Base-by-base conservation (phyloP, 2,888 invertebrate species). In the Luffia ferchaultella region DNA sequence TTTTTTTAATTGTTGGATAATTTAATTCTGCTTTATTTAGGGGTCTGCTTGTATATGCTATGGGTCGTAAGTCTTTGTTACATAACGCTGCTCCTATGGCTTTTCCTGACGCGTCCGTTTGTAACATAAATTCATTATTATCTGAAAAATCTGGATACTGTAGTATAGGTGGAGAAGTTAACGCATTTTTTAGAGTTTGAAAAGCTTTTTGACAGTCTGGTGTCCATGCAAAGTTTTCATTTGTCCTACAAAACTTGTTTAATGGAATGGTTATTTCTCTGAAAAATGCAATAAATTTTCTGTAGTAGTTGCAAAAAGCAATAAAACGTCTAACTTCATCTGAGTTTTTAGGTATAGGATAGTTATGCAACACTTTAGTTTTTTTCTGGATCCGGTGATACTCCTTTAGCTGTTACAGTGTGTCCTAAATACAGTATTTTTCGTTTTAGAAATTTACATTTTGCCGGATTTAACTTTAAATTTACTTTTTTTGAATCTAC, bases 111-210 rank as follows among this genome's bases (percentile, higher is more conserved):
- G 56, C 55, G 42, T 57, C 58, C 1, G 59, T 56, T 20, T 54
- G 52, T 45, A 59, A 40, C 42, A 55, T 51, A 48, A 56, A 58
- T 51, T 53, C 44, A 20, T 57, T 57, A 18, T 50, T 19, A 5
- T 50, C 45, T 1, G 49, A 53, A 48, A 58, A 56, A 51, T 55
- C 50, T 16, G 56, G 56, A 46, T 56, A 58, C 51, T 57, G 49
- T 18, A 57, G 47, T 30, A 60, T 45, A 12, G 57, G 57, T 18
- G 53, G 54, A 12, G 43, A 48, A 12, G 50, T 52, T 15, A 56
- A 17, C 9, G 18, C 12, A 19, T 58, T 5, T 56, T 55, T 57
- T 18, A 58, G 48, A 42, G 18, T 42, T 48, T 52, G 48, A 51
- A 58, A 58, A 44, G 52, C 43, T 43, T 54, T 47, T 47, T 58